These are phyloP conservation scores for Hippocampus kuda DNA, from an alignment of 2,797 vertebrate genomes.

Conservation along the genomic window DNA sequence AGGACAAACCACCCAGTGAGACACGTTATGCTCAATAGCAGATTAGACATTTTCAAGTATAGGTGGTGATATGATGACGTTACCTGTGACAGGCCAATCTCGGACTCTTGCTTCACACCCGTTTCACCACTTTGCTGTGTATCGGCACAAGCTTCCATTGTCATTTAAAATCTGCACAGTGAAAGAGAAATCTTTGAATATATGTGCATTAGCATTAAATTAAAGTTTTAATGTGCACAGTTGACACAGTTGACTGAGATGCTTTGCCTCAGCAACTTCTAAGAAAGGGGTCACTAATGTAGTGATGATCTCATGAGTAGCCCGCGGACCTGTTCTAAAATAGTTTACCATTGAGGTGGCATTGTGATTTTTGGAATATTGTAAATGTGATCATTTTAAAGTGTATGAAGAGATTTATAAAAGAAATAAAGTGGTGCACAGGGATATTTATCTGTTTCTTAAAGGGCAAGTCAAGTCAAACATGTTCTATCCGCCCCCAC, in stretches of 20 bases:
- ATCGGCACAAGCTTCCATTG: constrained; percentile 97
- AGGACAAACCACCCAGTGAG: background rate
- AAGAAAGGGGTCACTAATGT: background rate
- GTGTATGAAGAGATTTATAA: no score
- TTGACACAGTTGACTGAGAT: background rate
- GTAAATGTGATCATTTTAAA: no score
- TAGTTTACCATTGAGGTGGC: no score
- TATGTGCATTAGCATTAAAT: background rate
- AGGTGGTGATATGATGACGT: background rate
- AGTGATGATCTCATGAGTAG: no score
- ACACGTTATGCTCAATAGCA: background rate
- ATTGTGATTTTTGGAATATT: no score
- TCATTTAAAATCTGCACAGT: constrained; percentile 86
- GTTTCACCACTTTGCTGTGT: constrained; percentile 93
- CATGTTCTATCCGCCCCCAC: no score
- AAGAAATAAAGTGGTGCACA: no score
- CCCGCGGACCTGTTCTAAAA: no score
- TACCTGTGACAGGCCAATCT: constrained; percentile 96
- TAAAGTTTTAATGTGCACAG: background rate
- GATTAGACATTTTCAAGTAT: background rate
- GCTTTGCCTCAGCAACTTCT: background rate
- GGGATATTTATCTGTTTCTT: no score
- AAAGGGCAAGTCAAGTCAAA: no score
- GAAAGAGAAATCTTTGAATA: background rate
- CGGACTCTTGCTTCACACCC: constrained; percentile 86